Conservation (phyloP, 2,113 vertebrate species). For the Geothlypis trichas region DNA sequence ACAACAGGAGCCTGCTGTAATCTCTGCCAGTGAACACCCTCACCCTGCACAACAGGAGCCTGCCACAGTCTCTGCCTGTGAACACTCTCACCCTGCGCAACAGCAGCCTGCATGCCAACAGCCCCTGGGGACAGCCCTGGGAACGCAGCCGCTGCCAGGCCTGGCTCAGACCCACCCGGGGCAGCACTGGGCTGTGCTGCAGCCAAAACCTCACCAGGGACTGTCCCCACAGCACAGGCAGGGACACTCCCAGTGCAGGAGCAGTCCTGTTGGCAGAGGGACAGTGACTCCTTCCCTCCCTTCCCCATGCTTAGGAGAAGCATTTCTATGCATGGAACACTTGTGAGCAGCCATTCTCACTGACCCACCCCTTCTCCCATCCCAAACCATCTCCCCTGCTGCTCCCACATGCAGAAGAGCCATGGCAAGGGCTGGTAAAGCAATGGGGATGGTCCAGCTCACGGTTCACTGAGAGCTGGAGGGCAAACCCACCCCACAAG, state of each 20-base stretch:
- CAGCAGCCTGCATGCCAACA: conserved; percentile 13
- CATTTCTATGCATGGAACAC: not conserved
- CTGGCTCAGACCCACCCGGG: not conserved
- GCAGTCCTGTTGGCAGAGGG: not conserved
- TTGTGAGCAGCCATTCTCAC: not conserved
- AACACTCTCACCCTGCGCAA: not conserved
- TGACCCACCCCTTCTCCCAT: not conserved
- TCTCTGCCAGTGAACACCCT: no score
- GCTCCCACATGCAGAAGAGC: not conserved
- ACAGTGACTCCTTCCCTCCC: not conserved
- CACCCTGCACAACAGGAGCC: no score
- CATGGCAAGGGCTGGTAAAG: not conserved
- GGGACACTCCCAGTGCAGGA: not conserved
- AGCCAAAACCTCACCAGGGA: not conserved
- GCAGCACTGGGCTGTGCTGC: not conserved
- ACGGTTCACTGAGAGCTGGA: not conserved
- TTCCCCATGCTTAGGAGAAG: not conserved
- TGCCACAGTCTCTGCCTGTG: not conserved
- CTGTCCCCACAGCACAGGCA: not conserved
- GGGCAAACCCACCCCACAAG: not conserved
- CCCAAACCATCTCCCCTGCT: not conserved
- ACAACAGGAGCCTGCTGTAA: not conserved
- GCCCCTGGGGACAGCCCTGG: not conserved
- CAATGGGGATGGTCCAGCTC: not conserved
- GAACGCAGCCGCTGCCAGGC: not conserved